A percentile compares a stretch with the other conserved stretches of the same genome.
Evolutionary conservation across 2,888 invertebrate genomes (phyloP).

Genomic region (Crocallis elinguaria): DNA sequence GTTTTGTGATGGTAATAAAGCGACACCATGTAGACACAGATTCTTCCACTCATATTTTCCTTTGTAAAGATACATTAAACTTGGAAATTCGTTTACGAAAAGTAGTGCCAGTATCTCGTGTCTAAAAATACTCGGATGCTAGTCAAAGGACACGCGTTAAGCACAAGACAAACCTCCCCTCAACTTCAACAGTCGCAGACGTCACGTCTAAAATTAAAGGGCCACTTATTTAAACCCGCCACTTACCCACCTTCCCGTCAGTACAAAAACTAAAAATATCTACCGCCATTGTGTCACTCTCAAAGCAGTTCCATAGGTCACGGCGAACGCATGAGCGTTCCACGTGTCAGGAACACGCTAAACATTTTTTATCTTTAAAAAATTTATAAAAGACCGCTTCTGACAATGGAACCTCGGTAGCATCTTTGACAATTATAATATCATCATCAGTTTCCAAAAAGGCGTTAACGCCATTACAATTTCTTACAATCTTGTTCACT

Average conservation of each 20-base stretch:
- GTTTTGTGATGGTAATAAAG: slow-evolving; percentile 81
- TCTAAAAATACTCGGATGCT: slow-evolving; percentile 57
- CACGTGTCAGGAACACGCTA: slow-evolving; percentile 84
- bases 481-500: slow-evolving; percentile 49
- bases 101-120: slow-evolving; percentile 23
- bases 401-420: slow-evolving; percentile 82
- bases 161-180: slow-evolving; percentile 80
- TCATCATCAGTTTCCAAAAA: slow-evolving; percentile 54
- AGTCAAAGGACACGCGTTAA: slow-evolving; percentile 73
- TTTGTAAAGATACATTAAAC: slow-evolving; percentile 54
- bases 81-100: slow-evolving; percentile 43
- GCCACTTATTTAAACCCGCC: slow-evolving; percentile 81
- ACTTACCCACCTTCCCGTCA: slow-evolving; percentile 81
- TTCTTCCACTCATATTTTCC: slow-evolving; percentile 46
- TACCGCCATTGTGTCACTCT: slow-evolving; percentile 78
- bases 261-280: slow-evolving; percentile 83
- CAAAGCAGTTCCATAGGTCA: slow-evolving; percentile 84
- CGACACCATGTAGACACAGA: slow-evolving; percentile 68
- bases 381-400: slow-evolving; percentile 80
- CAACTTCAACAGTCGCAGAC: slow-evolving; percentile 70
- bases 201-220: slow-evolving; percentile 83
- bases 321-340: slow-evolving; percentile 74
- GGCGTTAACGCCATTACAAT: slow-evolving; percentile 54
- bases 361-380: slow-evolving; percentile 83
- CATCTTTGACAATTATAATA: slow-evolving; percentile 85